Evolutionary conservation across 1,140 invertebrate genomes (phyloP).

Genomic region (Apis cerana): DNA sequence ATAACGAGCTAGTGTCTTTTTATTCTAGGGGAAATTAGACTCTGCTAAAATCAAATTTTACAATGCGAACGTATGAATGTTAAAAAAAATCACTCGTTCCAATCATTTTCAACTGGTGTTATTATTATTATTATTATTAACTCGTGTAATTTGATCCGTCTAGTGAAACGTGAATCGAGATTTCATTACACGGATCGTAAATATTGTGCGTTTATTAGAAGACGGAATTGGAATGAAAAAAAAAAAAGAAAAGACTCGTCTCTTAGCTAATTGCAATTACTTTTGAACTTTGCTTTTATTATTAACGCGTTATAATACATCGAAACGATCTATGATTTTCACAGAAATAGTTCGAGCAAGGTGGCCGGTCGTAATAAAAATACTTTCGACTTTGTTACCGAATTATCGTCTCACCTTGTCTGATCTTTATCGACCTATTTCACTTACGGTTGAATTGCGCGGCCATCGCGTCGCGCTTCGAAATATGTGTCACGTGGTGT

Average conservation of each 20-base stretch:
- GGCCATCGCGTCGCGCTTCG: not conserved
- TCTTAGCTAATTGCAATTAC: not conserved
- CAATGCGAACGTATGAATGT: too few relatives aligned
- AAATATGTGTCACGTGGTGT: constrained; percentile 10
- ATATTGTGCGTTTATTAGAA: not conserved
- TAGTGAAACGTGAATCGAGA: not conserved
- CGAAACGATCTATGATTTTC: not conserved
- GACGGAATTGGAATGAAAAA: not conserved
- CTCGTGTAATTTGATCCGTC: too few relatives aligned
- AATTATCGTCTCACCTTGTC: not conserved
- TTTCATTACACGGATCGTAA: not conserved
- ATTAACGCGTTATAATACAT: not conserved
- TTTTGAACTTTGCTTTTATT: not conserved
- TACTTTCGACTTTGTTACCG: not conserved
- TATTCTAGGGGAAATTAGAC: too few relatives aligned
- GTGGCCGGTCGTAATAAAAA: not conserved
- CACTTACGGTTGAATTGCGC: not conserved
- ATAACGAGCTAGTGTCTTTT: too few relatives aligned
- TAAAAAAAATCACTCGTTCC: too few relatives aligned
- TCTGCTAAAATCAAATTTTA: too few relatives aligned
- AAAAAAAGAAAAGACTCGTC: not conserved
- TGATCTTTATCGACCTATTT: constrained; percentile 3
- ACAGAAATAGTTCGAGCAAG: not conserved
- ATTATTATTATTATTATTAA: not conserved
- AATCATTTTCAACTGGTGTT: too few relatives aligned